A percentile compares a stretch with the other conserved stretches of the same genome.
Evolutionary conservation across 2,113 vertebrate species (phyloP).

Genomic region (Tenebrosternarchus preto): DNA sequence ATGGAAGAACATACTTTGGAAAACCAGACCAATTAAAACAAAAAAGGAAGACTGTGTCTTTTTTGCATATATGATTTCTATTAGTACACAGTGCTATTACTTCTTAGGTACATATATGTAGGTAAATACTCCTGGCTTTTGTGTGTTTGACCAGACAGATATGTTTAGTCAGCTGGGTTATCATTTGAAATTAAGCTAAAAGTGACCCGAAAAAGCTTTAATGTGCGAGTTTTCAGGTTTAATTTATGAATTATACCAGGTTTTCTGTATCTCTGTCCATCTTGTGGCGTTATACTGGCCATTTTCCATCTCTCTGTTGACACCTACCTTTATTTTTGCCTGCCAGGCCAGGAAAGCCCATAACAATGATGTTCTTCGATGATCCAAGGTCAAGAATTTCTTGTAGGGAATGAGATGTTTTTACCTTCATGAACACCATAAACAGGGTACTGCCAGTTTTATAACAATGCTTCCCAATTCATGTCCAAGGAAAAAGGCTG

Average conservation of each 20-base stretch:
- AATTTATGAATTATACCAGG: too few species aligned
- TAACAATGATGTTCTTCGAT: background rate
- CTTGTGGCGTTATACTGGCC: background rate
- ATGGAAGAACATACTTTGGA: constrained; percentile 33
- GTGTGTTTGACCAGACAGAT: background rate
- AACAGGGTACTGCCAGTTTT: background rate
- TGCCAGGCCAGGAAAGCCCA: background rate
- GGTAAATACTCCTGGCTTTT: too few species aligned
- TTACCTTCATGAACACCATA: background rate
- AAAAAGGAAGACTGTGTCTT: background rate
- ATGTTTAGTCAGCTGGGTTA: background rate
- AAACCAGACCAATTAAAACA: constrained; percentile 32
- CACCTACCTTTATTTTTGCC: too few species aligned
- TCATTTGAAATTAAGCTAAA: background rate
- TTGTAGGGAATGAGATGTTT: background rate
- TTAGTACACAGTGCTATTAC: background rate
- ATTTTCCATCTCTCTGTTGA: background rate
- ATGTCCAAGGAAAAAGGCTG: background rate
- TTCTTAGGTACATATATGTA: background rate
- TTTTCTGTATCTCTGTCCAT: background rate
- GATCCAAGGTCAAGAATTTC: background rate
- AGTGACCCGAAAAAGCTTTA: background rate
- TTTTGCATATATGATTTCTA: background rate
- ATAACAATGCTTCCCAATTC: background rate
- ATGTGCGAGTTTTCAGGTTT: too few species aligned